Evolutionary conservation across 1,140 invertebrate species (phyloP), one percentile per base, ranked within the genome.

Genomic region (Campodea augens): DNA sequence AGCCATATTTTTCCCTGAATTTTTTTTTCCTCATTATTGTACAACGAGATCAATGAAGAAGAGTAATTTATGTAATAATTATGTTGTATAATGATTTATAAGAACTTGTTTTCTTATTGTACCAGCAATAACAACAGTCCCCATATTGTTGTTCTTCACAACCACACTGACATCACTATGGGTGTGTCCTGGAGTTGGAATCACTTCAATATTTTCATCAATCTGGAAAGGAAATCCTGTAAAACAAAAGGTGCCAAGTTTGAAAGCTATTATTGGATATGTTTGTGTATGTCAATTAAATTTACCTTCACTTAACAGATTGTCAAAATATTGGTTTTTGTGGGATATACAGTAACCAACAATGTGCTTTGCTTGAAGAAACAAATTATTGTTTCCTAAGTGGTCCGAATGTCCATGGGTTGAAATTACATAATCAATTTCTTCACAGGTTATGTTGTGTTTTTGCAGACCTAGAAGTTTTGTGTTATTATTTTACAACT

Each of bases 321-420:
- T 68, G 39, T 68, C 54, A 52, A 60, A 70, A 61, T 76, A 89
- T 38, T 59, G 61, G 52, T 83, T 71, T 49, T 68, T 65, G 45
- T 64, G 58, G 21, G 74, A 81, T 25, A 89, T 69, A 53, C 73
- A 80, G 44, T 68, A 72, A 2, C 88, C 88, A 19, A 96, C 77
- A 54, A 96, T 81, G 55, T 91, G 88, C 49, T 74, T 73, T 7
- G 88, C 87, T 41, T 80, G 74, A n/a, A 74, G 56, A 59, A 96
- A 97, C 36, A 96, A 68, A 67, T 93, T 90, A 56, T 92, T 85
- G 59, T 93, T 93, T 41, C 91, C 90, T 51, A 78, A 77, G 55
- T 96, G 90, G 68, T 96, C 90, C 0, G 84, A 79, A 66, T 95
- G 89, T 1, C 87, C 82, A 64, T 93, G 89, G 25, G 85, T 88